A percentile compares a stretch with the other conserved stretches of the same genome.
phyloP scores from a whole-genome alignment of 2,797 vertebrate genomes.

The Coranthus polyacanthus region DNA sequence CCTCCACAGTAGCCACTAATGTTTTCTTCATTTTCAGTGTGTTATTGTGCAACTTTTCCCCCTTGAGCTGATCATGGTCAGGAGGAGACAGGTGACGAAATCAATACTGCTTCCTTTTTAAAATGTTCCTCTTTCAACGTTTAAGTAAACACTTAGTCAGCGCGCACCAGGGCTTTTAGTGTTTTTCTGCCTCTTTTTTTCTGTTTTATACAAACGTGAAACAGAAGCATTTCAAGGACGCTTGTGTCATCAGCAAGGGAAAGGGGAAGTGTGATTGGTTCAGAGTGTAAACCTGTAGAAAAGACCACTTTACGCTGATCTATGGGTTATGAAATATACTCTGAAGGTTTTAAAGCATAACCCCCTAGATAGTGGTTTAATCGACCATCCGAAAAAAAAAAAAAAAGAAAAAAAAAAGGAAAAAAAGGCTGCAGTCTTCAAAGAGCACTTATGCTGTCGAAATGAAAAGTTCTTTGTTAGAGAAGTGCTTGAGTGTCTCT shows the following conservation, averaged over 20 bases:
- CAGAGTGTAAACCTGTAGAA: conserved; percentile 23
- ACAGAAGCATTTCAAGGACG: conserved; percentile 23
- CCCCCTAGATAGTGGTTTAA: conserved; percentile 39
- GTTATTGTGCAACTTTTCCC: conserved; percentile 20
- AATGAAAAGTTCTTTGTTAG: conserved; percentile 39
- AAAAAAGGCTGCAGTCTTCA: conserved; percentile 5
- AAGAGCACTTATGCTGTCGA: conserved; percentile 40
- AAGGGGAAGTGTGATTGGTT: conserved; percentile 9
- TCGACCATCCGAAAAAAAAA: conserved; percentile 5
- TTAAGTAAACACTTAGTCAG: conserved; percentile 34
- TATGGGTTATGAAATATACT: conserved; percentile 40
- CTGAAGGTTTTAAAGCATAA: conserved; percentile 35
- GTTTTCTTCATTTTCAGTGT: conserved; percentile 35
- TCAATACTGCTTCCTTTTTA: conserved; percentile 16
- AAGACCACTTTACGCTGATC: conserved; percentile 40
- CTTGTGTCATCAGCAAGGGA: background rate
- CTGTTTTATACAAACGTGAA: conserved; percentile 14
- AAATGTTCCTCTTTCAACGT: conserved; percentile 13
- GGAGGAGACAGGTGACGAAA: conserved; percentile 11
- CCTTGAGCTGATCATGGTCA: conserved; percentile 24
- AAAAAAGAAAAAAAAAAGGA: conserved; percentile 5
- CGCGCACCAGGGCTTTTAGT: conserved; percentile 8
- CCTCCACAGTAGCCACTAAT: conserved; percentile 42
- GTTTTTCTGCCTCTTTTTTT: background rate
- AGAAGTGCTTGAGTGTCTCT: conserved; percentile 26